A percentile compares a stretch with the other conserved stretches of the same genome.
Conservation (phyloP, 2,888 invertebrate genomes). For the Resseliella maxima region DNA sequence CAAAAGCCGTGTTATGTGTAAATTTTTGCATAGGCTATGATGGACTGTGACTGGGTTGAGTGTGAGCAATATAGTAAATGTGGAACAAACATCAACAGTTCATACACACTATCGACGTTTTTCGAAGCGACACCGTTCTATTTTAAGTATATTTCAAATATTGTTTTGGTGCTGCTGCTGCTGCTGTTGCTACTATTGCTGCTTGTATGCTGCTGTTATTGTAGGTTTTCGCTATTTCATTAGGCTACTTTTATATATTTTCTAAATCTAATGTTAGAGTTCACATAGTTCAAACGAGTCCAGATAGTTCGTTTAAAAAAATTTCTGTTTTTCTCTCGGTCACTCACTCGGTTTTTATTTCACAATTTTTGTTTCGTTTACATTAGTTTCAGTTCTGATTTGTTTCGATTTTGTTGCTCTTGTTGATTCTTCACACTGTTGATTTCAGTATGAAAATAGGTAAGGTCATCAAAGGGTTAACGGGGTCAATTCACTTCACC, state of each 20-base stretch:
- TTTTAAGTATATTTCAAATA: slow-evolving; percentile 45
- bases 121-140: slow-evolving; percentile 45
- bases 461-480: slow-evolving; percentile 56
- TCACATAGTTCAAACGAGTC: slow-evolving; percentile 36
- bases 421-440: slow-evolving; percentile 48
- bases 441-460: slow-evolving; percentile 54
- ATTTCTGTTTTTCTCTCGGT: neutral
- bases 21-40: neutral
- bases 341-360: neutral
- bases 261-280: slow-evolving; percentile 38
- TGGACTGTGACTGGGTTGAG: neutral
- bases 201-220: neutral
- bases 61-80: slow-evolving; percentile 10
- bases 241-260: neutral
- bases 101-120: slow-evolving; percentile 48
- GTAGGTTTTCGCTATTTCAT: slow-evolving; percentile 48
- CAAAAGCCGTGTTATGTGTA: slow-evolving; percentile 20
- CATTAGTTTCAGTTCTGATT: neutral
- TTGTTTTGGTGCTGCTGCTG: slow-evolving; percentile 35
- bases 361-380: neutral
- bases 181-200: neutral
- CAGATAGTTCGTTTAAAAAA: neutral
- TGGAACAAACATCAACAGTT: slow-evolving; percentile 51
- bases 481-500: slow-evolving; percentile 56
- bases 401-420: slow-evolving; percentile 21